Percentiles rank a stretch among this genome's conserved stretches.
phyloP scores from a whole-genome alignment of 2,113 vertebrate species.

The Martes martes region DNA sequence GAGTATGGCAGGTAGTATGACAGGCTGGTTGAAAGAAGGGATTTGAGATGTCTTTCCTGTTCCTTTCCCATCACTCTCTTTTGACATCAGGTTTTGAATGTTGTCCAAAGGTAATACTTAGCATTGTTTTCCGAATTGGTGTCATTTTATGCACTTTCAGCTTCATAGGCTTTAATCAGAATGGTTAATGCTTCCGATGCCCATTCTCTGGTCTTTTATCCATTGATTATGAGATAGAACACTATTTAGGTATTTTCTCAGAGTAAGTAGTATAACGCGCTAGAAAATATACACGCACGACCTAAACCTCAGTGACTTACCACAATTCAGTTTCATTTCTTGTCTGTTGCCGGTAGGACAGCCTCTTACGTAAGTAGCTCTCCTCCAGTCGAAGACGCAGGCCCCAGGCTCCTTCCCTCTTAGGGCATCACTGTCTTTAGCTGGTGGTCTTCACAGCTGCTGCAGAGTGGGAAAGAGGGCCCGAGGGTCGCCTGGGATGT shows the following conservation, averaged over 20 bases:
- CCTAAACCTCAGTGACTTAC: background rate
- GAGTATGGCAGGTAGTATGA: background rate
- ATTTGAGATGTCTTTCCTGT: background rate
- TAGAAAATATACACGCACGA: background rate
- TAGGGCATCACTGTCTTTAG: background rate
- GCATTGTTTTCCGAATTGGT: background rate
- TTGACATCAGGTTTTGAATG: background rate
- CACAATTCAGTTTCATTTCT: background rate
- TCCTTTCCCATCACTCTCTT: background rate
- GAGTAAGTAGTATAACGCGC: background rate
- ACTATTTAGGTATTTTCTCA: conserved; percentile 4
- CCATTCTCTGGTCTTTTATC: background rate
- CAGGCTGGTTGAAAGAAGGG: background rate
- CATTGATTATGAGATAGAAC: background rate
- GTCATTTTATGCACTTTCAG: background rate
- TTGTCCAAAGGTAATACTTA: background rate
- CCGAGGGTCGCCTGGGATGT: background rate
- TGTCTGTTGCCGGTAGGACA: background rate
- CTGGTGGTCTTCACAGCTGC: background rate
- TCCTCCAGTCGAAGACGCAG: background rate
- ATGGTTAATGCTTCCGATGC: background rate
- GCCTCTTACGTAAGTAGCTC: background rate
- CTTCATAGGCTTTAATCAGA: background rate
- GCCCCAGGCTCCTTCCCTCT: background rate
- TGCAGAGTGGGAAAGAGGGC: background rate